Base-by-base conservation (phyloP, 2,113 vertebrate species). In the Nannospalax galili region DNA sequence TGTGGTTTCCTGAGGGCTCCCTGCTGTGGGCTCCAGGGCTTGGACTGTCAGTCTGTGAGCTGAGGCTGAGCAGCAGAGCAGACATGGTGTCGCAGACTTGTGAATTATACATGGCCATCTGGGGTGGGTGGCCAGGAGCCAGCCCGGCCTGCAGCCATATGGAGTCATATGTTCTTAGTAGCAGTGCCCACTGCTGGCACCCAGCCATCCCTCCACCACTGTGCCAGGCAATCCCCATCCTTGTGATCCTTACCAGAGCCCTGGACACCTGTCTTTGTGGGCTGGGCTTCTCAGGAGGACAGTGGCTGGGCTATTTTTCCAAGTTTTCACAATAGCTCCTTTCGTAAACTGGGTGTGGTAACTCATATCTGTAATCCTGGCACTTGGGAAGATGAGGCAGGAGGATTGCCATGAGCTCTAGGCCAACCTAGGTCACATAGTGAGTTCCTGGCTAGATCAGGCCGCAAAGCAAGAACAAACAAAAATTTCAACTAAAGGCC, bases 31-130 rank as follows among this genome's bases (percentile, higher is more conserved):
- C 56, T 73, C 52, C 1, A 96, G 95, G 77, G 3, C 95, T 32
- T 60, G 95, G 96, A 97, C 70, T 65, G 74, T 97, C 97, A 98
- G 98, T 96, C 97, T 98, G 97, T 73, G 88, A 92, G 96, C 62
- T 93, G 9, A 97, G 98, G 97, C 96, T 94, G 98, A 98, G 97
- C 98, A 97, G 77, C 4, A 12, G 93, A 97, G 97, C 97, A 98
- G 98, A 98, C 97, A 97, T 86, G 67, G 81, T 6, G 96, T 94
- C 69, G 78, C 90, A 96, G 93, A 97, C 7, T 74, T 86, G 97
- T 97, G 97, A 97, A 98, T 73, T 97, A 92, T 97, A 86, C 96
- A 96, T 96, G 91, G 88, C 97, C 98, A 98, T 97, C 98, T 97
- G 97, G 97, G 97, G 93, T 26, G 19, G 42, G n/a, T 40, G 91